Percentiles rank a stretch among this genome's conserved stretches.
These are phyloP conservation scores for Amiota communis DNA, from an alignment of 2,888 invertebrate genomes.

Conservation along the genomic window DNA sequence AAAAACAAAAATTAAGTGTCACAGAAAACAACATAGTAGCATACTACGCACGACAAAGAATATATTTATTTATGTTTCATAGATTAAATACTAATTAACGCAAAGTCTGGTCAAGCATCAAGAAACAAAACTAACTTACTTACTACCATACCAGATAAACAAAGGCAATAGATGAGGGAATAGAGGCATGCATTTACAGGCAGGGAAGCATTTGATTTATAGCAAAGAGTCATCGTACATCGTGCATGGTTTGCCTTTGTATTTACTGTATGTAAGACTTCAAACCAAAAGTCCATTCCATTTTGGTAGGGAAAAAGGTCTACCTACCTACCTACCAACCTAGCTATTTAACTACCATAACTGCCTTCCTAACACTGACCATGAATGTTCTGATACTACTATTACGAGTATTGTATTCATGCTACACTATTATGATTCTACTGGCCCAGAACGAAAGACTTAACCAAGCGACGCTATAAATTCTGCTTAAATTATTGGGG, in stretches of 20 bases:
- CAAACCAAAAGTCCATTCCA: too few species aligned
- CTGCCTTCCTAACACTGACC: too few species aligned
- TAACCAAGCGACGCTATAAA: conserved; percentile 54
- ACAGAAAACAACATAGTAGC: conserved; percentile 35
- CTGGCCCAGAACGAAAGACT: too few species aligned
- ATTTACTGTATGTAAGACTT: too few species aligned
- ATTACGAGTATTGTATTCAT: too few species aligned
- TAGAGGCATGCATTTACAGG: conserved; percentile 30
- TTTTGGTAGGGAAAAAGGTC: too few species aligned
- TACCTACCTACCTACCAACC: too few species aligned
- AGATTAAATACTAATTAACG: conserved; percentile 70
- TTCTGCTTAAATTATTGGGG: conserved; percentile 67
- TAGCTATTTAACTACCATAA: too few species aligned
- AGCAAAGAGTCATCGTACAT: conserved; percentile 35
- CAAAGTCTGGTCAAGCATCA: conserved; percentile 42
- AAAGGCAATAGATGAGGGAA: conserved; percentile 19
- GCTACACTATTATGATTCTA: too few species aligned
- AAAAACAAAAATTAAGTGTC: conserved; percentile 57
- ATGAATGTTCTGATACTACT: too few species aligned
- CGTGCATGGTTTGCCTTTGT: too few species aligned
- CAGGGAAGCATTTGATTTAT: conserved; percentile 59
- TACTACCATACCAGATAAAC: conserved; percentile 18
- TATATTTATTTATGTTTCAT: conserved; percentile 66
- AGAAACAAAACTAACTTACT: conserved; percentile 20
- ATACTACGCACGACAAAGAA: conserved; percentile 24